These are phyloP conservation scores for Seison nebaliae DNA, from an alignment of 1,140 invertebrate genomes.

Conservation along the genomic window DNA sequence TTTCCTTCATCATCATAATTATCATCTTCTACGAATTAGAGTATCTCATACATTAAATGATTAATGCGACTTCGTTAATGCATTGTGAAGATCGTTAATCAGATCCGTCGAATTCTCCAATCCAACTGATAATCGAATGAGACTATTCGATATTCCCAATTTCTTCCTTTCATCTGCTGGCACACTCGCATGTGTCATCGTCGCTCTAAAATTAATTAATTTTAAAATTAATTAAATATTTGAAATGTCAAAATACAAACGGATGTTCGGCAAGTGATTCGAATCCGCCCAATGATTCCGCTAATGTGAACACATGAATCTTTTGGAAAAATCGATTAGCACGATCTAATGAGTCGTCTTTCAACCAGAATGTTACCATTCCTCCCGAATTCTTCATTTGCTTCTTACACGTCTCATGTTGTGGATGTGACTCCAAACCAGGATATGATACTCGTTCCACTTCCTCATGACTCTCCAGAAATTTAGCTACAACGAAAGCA, in stretches of 20 bases:
- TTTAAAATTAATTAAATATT: background rate
- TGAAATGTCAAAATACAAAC: conserved; percentile 17
- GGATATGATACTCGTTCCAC: conserved; percentile 60
- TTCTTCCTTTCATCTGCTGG: conserved; percentile 37
- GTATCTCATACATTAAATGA: background rate
- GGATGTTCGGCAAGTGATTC: conserved; percentile 49
- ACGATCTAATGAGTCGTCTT: conserved; percentile 17
- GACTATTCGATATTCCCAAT: conserved; percentile 55
- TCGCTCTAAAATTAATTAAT: conserved; percentile 16
- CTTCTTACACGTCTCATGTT: conserved; percentile 49
- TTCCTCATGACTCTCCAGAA: conserved; percentile 44
- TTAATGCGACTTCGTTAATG: too few relatives aligned
- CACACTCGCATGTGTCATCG: conserved; percentile 32
- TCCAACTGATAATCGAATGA: conserved; percentile 68
- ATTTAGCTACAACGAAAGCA: conserved; percentile 46
- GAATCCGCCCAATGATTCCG: conserved; percentile 76
- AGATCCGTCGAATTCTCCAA: conserved; percentile 61
- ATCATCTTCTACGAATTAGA: too few relatives aligned
- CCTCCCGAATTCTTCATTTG: conserved; percentile 70
- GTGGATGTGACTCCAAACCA: conserved; percentile 61
- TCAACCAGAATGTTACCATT: conserved; percentile 60
- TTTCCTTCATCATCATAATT: too few relatives aligned
- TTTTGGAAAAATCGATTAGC: background rate
- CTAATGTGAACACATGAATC: conserved; percentile 40
- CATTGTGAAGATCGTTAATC: conserved; percentile 56